phyloP scores from a whole-genome alignment of 2,888 invertebrate genomes.

The Mythimna vitellina region DNA sequence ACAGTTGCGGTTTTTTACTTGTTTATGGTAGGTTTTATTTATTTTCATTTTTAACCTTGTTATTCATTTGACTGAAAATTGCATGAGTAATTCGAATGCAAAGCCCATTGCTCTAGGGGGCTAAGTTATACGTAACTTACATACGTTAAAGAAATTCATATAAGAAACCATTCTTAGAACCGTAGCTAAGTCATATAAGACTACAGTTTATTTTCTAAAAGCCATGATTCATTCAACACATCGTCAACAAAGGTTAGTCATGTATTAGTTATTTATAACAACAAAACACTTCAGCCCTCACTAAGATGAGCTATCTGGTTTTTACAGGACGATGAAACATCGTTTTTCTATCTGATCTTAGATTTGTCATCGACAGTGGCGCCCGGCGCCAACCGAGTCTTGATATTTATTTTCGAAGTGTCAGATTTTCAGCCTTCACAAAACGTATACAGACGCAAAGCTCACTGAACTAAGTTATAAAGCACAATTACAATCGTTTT shows the following conservation, averaged over 20 bases:
- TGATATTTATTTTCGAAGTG: slow-evolving; percentile 23
- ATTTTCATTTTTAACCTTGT: slow-evolving; percentile 7
- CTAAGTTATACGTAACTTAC: background rate
- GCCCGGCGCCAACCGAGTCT: slow-evolving; percentile 17
- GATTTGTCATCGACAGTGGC: slow-evolving; percentile 31
- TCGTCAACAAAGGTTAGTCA: slow-evolving; percentile 31
- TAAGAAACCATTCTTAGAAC: background rate
- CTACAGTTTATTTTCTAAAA: slow-evolving; percentile 5
- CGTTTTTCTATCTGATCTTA: slow-evolving; percentile 31
- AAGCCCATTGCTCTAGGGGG: background rate
- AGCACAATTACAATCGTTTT: slow-evolving; percentile 1
- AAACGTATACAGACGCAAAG: slow-evolving; percentile 3
- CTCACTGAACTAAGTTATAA: slow-evolving; percentile 1
- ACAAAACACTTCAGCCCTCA: slow-evolving; percentile 28
- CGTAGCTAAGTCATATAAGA: background rate
- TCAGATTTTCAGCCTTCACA: slow-evolving; percentile 17
- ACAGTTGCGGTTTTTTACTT: slow-evolving; percentile 30
- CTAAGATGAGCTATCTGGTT: slow-evolving; percentile 39
- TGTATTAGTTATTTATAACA: slow-evolving; percentile 18
- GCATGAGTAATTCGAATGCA: slow-evolving; percentile 6
- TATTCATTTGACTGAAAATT: slow-evolving; percentile 17
- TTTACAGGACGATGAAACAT: slow-evolving; percentile 42
- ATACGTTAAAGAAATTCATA: background rate
- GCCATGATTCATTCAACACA: slow-evolving; percentile 27
- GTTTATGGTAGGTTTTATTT: slow-evolving; percentile 9